Conservation (phyloP, 2,113 vertebrate genomes). For the Phainopepla nitens region DNA sequence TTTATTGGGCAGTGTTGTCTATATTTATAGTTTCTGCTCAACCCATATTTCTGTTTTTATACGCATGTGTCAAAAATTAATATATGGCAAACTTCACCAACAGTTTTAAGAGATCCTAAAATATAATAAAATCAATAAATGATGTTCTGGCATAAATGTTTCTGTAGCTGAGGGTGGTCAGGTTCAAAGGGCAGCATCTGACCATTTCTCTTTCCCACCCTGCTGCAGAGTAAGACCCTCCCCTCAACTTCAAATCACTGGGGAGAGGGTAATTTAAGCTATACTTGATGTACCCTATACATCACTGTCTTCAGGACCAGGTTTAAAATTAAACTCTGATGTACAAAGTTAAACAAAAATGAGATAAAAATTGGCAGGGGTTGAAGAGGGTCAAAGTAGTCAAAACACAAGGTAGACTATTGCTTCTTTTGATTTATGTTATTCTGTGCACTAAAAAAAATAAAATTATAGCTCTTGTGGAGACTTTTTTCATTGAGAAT, state of each 20-base stretch:
- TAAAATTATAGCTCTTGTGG: slow-evolving; percentile 66
- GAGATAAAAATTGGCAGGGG: slow-evolving; percentile 96
- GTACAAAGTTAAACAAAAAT: slow-evolving; percentile 98
- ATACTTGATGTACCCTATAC: slow-evolving; percentile 94
- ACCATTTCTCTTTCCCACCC: slow-evolving; percentile 84
- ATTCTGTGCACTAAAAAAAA: slow-evolving; percentile 71
- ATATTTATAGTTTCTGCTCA: slow-evolving; percentile 54
- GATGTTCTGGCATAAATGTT: slow-evolving; percentile 51
- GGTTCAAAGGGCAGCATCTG: slow-evolving; percentile 84
- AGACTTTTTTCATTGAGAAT: slow-evolving; percentile 66
- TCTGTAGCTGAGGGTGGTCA: slow-evolving; percentile 63
- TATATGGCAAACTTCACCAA: slow-evolving; percentile 48
- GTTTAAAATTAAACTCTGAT: slow-evolving; percentile 99
- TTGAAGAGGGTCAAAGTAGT: slow-evolving; percentile 85
- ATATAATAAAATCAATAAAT: slow-evolving; percentile 69
- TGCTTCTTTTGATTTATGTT: slow-evolving; percentile 82
- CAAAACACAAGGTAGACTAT: slow-evolving; percentile 80
- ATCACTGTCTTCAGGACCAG: slow-evolving; percentile 92
- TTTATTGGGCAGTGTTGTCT: slow-evolving; percentile 47
- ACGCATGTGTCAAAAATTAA: slow-evolving; percentile 49
- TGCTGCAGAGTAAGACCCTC: slow-evolving; percentile 78
- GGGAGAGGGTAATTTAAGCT: slow-evolving; percentile 96
- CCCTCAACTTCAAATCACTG: slow-evolving; percentile 77
- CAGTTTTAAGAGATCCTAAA: slow-evolving; percentile 56
- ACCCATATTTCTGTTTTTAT: slow-evolving; percentile 48